Evolutionary conservation across 2,113 vertebrate genomes (phyloP).

Genomic region (Sylvietta virens): DNA sequence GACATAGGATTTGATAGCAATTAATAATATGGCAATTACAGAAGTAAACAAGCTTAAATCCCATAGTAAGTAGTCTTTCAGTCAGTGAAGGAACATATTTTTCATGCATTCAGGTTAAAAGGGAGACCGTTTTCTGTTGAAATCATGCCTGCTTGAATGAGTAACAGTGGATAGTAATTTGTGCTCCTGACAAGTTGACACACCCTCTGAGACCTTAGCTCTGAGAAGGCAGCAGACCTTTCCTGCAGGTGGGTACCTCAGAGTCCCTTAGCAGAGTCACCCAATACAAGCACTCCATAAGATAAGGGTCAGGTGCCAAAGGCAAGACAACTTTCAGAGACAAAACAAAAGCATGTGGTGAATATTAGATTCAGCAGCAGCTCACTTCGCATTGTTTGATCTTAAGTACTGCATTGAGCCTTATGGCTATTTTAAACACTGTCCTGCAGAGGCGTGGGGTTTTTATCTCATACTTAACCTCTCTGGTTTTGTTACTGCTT

Average conservation of each 20-base stretch:
- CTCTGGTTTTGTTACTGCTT: neutral
- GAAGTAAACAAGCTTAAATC: neutral
- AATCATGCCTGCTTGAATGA: neutral
- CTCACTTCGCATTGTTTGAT: neutral
- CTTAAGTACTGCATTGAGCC: neutral
- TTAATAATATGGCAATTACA: neutral
- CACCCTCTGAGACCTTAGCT: neutral
- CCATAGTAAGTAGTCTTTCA: neutral
- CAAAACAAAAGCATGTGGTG: neutral
- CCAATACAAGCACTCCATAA: neutral
- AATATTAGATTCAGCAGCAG: neutral
- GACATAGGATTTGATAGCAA: neutral
- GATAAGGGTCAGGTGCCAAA: neutral
- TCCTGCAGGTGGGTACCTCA: neutral
- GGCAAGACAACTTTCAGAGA: neutral
- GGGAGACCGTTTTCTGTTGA: neutral
- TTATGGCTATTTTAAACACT: neutral
- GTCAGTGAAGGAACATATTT: neutral
- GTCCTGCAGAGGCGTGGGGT: fast-evolving
- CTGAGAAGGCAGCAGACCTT: neutral
- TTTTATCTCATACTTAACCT: neutral
- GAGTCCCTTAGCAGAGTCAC: neutral
- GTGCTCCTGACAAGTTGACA: neutral
- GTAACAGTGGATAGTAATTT: neutral
- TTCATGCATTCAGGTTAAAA: neutral